Conservation (phyloP, 1,140 invertebrate genomes). For the Pogonomyrmex barbatus region DNA sequence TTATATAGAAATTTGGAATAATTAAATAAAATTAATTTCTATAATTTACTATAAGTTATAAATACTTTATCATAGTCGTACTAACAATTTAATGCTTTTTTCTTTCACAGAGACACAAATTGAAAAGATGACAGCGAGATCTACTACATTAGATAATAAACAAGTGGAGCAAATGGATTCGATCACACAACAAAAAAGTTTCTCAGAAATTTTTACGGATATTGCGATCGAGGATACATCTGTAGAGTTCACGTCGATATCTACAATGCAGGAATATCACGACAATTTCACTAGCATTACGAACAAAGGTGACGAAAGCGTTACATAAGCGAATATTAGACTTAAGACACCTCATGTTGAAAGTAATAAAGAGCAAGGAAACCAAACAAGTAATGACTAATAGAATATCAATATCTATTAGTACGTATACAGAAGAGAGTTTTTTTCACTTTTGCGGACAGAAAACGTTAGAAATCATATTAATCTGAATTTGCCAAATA, state of each 20-base stretch:
- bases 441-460: not conserved
- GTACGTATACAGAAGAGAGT: constrained; percentile 2
- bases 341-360: not conserved
- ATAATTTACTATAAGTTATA: not conserved
- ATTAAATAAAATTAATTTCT: not conserved
- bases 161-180: not conserved
- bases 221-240: constrained; percentile 16
- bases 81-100: constrained; percentile 21
- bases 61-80: not conserved
- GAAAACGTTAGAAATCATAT: not conserved
- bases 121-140: constrained; percentile 45
- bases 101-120: constrained; percentile 68
- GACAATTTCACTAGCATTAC: constrained; percentile 33
- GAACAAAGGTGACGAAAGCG: not conserved
- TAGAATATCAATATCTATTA: constrained; percentile 36
- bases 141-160: constrained; percentile 18
- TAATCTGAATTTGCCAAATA: constrained; percentile 13
- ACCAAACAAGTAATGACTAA: constrained; percentile 29
- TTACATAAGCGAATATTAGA: constrained; percentile 26
- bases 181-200: constrained; percentile 29
- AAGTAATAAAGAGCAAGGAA: not conserved
- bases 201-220: constrained; percentile 46
- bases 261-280: constrained; percentile 22
- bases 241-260: constrained; percentile 18
- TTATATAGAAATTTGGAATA: not conserved